Percentiles rank a stretch among this genome's conserved stretches.
phyloP scores from a whole-genome alignment of 2,113 vertebrate genomes.

The Austrofundulus limnaeus region DNA sequence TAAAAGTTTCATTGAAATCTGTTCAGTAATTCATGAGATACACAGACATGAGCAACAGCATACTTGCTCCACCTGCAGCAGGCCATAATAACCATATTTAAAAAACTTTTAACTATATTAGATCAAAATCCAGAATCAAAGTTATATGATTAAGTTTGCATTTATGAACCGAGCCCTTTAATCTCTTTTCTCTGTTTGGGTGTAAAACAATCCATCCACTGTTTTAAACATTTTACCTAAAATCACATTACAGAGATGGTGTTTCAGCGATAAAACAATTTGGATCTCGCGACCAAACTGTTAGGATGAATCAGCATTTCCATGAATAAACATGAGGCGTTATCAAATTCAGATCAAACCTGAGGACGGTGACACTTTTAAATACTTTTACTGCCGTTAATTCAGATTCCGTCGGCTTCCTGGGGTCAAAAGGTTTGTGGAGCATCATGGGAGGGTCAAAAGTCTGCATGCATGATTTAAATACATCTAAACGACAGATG shows the following conservation, averaged over 20 bases:
- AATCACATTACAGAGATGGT: constrained; percentile 1
- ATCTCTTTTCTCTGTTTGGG: neutral
- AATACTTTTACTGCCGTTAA: constrained; percentile 52
- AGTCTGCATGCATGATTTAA: constrained; percentile 67
- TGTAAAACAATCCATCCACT: neutral
- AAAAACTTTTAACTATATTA: neutral
- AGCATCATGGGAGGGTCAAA: constrained; percentile 55
- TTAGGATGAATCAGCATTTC: constrained; percentile 23
- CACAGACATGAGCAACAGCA: too few relatives aligned
- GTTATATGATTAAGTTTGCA: neutral
- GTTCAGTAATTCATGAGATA: too few relatives aligned
- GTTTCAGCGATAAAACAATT: neutral
- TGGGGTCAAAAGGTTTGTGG: constrained; percentile 43
- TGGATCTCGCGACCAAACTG: constrained; percentile 37
- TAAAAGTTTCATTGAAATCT: too few relatives aligned
- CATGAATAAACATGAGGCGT: constrained; percentile 50
- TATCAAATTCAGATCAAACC: constrained; percentile 51
- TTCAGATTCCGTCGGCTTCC: constrained; percentile 61
- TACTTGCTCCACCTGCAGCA: too few relatives aligned
- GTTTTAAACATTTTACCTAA: constrained; percentile 12
- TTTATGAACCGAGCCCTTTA: neutral
- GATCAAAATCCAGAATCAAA: neutral
- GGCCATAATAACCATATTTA: too few relatives aligned
- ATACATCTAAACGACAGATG: constrained; percentile 66
- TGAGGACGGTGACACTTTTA: constrained; percentile 29